These are phyloP conservation scores for Drosophila kanekoi DNA, from an alignment of 2,888 invertebrate genomes.

Conservation along the genomic window DNA sequence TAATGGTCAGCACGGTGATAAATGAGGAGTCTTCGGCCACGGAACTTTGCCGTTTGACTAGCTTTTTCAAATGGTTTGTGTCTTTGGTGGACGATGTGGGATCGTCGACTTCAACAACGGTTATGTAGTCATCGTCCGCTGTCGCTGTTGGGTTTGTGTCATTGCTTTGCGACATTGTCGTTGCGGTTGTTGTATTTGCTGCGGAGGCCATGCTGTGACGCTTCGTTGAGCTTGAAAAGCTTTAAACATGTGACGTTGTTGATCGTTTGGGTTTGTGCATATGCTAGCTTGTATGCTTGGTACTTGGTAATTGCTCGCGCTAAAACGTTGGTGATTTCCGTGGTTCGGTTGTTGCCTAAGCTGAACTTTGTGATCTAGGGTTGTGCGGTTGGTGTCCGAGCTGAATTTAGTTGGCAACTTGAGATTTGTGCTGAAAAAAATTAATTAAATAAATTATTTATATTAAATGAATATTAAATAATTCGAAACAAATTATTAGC, in stretches of 20 bases:
- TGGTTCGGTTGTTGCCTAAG: slow-evolving; percentile 23
- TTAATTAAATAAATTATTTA: background rate
- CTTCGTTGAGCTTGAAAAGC: slow-evolving; percentile 24
- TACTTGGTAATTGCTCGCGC: slow-evolving; percentile 12
- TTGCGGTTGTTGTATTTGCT: slow-evolving; percentile 21
- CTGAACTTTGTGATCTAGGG: slow-evolving; percentile 34
- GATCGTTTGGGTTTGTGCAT: slow-evolving; percentile 40
- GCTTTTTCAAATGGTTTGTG: slow-evolving; percentile 78
- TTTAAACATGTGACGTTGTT: slow-evolving; percentile 28
- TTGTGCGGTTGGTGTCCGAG: slow-evolving; percentile 40
- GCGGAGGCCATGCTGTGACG: slow-evolving; percentile 48
- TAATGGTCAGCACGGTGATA: slow-evolving; percentile 88
- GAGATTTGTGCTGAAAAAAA: slow-evolving; percentile 32
- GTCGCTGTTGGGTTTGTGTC: slow-evolving; percentile 34
- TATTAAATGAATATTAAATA: background rate
- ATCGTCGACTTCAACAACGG: slow-evolving; percentile 88
- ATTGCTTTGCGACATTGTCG: slow-evolving; percentile 30
- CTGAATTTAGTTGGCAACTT: slow-evolving; percentile 25
- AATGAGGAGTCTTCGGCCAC: slow-evolving; percentile 85
- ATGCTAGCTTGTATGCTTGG: slow-evolving; percentile 9
- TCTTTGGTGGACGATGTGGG: slow-evolving; percentile 81
- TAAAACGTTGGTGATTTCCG: slow-evolving; percentile 28
- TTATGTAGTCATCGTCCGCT: slow-evolving; percentile 86
- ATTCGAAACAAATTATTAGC: background rate
- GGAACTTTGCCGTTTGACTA: slow-evolving; percentile 76